Evolutionary conservation across 1,140 invertebrate genomes (phyloP), one percentile per base, ranked within the genome.

Genomic region (Drosophila rhopaloa): DNA sequence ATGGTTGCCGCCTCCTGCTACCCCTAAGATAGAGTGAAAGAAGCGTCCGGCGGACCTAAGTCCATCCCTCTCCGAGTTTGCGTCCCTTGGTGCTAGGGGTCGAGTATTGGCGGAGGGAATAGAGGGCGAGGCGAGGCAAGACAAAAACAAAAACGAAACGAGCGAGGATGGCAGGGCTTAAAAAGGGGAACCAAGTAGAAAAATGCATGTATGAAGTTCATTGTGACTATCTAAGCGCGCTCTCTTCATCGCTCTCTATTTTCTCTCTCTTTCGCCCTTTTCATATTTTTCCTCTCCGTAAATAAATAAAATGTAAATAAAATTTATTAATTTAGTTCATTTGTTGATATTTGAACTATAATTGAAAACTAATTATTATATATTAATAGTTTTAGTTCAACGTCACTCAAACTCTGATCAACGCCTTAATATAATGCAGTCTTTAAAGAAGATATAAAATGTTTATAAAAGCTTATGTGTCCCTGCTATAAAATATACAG

Each of bases 1-100:
- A 78, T 63, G 76, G 50, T 59, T 58, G 40, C 40, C 76, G 65
- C 73, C 73, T 76, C 48, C 61, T 58, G 55, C 78, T 81, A 76
- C 63, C 76, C 76, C 71, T 76, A 80, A 53, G 41, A 47, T 14
- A 70, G 43, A 62, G 58, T 19, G 58, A 44, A 77, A 56, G 41
- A n/a, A 43, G 13, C 38, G 67, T 59, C 54, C 53, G 53, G 43
- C 35, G 62, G 50, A 60, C 46, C n/a, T 51, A 50, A 44, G 44
- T 61, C 66, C 65, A 73, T 66, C 73, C 79, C 61, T 73, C 44
- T 32, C 35, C 41, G 19, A 55, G 40, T 44, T 50, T 58, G 43
- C 53, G 48, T 51, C 29, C 29, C 29, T 37, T 51, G 32, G 40
- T 38, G 38, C 55, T 74, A 44, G 57, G 77, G 58, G 56, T 67